Base-by-base conservation (phyloP, 64 coral and sea anemone species). In the Orbicella faveolata region DNA sequence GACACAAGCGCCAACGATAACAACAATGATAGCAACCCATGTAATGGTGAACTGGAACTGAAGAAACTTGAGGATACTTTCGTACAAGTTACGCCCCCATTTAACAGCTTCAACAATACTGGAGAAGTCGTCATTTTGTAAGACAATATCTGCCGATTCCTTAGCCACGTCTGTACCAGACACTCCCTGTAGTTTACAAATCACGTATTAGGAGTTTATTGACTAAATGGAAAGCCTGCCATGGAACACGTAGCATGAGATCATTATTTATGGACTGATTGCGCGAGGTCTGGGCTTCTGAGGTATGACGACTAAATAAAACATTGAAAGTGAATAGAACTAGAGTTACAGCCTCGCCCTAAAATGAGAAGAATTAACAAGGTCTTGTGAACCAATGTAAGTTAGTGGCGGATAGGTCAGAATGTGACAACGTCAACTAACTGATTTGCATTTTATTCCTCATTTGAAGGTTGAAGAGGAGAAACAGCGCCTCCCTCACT, bases 71-170 rank as follows among this genome's bases (percentile, higher is more conserved):
- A 96, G 92, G 3, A 96, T 89, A 37, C 83, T 91, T 61, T 96
- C 95, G 78, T 96, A 96, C 18, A 96, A 75, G 75, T 96, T 92
- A 17, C 95, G 73, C 12, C 95, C 95, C 91, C 92, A 96, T 82
- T 96, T 96, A n/a, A 96, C 87, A 0, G 92, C 79, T 53, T 96
- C 92, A 52, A 96, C 55, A 21, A 96, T 84, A 12, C 89, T 89
- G 68, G 81, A 79, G 36, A 96, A 93, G 36, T 96, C 89, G 69
- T 96, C 95, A 80, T 90, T 81, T 79, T 94, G 87, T 35, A 96
- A 57, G 0, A 96, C 79, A 37, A 96, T 81, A 79, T 96, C 95
- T 13, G 91, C 77, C 10, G 95, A 89, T 21, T 96, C 95, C 79
- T 96, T 92, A n/a, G 95, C 92, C 3, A 96, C 85, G 70, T 94